A percentile compares a stretch with the other conserved stretches of the same genome.
These are phyloP conservation scores for Scomber scombrus DNA, from an alignment of 2,113 vertebrate genomes.

Conservation along the genomic window DNA sequence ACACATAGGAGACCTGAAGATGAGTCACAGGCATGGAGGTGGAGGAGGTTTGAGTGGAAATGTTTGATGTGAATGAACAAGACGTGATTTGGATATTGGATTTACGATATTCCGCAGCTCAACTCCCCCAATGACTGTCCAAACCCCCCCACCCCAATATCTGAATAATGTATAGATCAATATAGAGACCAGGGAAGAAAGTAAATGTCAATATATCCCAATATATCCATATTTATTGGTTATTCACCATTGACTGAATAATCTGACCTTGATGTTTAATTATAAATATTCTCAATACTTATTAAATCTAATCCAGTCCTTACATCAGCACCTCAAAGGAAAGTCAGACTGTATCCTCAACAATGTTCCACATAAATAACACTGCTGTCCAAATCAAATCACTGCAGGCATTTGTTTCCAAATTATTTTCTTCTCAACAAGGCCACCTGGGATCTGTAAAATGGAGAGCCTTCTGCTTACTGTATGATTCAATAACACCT, in stretches of 20 bases:
- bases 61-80: background rate
- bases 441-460: background rate
- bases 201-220: background rate
- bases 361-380: background rate
- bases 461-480: background rate
- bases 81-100: background rate
- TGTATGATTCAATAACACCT: background rate
- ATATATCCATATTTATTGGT: background rate
- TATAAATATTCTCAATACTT: background rate
- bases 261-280: too few species aligned
- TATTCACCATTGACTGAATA: background rate
- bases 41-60: background rate
- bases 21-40: constrained; percentile 29
- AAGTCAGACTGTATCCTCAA: background rate
- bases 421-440: background rate
- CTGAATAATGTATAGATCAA: background rate
- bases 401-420: background rate
- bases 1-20: background rate
- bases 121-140: background rate
- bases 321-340: background rate
- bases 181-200: background rate
- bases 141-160: fast-evolving
- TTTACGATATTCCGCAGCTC: background rate
- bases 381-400: background rate
- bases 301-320: background rate